A percentile compares a stretch with the other conserved stretches of the same genome.
These are phyloP conservation scores for Ifrita kowaldi DNA, from an alignment of 2,113 vertebrate genomes.

Conservation along the genomic window DNA sequence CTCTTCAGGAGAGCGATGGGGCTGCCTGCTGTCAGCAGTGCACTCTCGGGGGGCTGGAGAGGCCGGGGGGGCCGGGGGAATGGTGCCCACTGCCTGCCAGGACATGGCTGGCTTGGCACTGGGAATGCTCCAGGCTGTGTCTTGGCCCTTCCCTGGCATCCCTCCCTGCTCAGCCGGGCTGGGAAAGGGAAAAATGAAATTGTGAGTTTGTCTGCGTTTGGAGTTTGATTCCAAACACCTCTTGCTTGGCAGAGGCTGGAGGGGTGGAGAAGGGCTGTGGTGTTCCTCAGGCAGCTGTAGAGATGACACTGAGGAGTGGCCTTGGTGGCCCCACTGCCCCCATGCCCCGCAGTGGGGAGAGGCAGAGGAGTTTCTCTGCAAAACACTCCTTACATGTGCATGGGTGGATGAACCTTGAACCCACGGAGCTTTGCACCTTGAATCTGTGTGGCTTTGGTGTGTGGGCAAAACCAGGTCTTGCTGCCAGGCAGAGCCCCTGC, in stretches of 20 bases:
- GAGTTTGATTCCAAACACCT: background rate
- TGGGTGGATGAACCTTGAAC: fast-evolving
- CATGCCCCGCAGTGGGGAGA: fast-evolving
- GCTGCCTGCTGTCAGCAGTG: background rate
- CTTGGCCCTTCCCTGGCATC: fast-evolving
- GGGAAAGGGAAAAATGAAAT: background rate
- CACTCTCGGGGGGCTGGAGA: background rate
- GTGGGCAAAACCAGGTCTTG: background rate
- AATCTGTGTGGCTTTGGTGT: fast-evolving
- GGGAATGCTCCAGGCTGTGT: background rate
- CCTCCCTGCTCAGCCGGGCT: fast-evolving
- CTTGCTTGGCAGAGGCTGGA: background rate
- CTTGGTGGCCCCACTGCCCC: background rate
- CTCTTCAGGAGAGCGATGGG: background rate
- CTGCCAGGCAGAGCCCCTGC: background rate
- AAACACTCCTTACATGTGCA: fast-evolving
- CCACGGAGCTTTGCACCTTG: fast-evolving
- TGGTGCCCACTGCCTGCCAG: background rate
- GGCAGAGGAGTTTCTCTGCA: background rate
- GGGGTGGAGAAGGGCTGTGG: background rate
- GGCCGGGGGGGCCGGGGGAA: fast-evolving
- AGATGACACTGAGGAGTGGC: background rate
- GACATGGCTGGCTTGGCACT: fast-evolving
- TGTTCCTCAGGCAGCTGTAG: background rate
- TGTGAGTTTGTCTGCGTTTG: fast-evolving